Evolutionary conservation across 1,140 invertebrate species (phyloP).

Genomic region (Calephelis nemesis): DNA sequence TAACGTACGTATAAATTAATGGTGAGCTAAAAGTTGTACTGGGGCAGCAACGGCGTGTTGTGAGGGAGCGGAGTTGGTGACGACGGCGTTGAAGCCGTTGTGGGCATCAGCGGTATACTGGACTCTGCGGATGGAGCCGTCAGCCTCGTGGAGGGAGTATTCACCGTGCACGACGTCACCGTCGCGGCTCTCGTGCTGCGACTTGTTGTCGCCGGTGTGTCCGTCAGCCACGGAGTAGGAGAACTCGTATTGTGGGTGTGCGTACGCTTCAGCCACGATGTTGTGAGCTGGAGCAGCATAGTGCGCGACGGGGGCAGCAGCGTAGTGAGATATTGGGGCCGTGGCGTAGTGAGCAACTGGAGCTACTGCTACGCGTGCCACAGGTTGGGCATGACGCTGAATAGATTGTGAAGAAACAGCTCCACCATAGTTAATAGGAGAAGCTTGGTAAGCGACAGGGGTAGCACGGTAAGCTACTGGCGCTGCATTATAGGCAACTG

Average conservation of each 20-base stretch:
- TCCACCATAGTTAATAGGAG: slow-evolving; percentile 28
- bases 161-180: no score
- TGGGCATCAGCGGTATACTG: no score
- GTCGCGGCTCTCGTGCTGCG: no score
- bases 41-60: not conserved
- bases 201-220: no score
- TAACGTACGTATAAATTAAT: no score
- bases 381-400: no score
- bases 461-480: slow-evolving; percentile 27
- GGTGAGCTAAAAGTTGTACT: not conserved
- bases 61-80: slow-evolving; percentile 12
- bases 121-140: slow-evolving; percentile 78
- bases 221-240: slow-evolving; percentile 68
- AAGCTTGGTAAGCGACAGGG: slow-evolving; percentile 34
- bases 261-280: slow-evolving; percentile 41
- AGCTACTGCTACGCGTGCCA: not conserved
- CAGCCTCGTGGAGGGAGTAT: slow-evolving; percentile 41
- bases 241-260: slow-evolving; percentile 71
- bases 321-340: slow-evolving; percentile 12
- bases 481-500: slow-evolving; percentile 29
- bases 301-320: slow-evolving; percentile 23
- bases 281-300: slow-evolving; percentile 32
- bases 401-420: not conserved
- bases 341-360: slow-evolving; percentile 22
- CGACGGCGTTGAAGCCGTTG: no score